Percentiles rank a stretch among this genome's conserved stretches.
phyloP scores from a whole-genome alignment of 2,797 vertebrate genomes.

The Malacoraja senta region DNA sequence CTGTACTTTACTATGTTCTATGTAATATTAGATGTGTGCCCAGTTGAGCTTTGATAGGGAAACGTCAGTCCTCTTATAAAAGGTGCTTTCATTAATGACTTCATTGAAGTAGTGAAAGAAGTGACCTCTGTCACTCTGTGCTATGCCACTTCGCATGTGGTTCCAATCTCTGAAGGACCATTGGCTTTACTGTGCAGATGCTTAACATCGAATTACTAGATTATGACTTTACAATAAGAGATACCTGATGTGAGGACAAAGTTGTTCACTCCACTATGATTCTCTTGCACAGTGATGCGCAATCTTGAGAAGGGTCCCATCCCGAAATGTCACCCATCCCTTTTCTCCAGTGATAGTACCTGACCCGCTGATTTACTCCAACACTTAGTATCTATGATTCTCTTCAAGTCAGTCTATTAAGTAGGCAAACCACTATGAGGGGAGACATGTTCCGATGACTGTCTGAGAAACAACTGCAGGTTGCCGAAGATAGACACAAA shows the following conservation, averaged over 20 bases:
- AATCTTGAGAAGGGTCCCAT: no score
- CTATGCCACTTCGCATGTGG: not conserved
- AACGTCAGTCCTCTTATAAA: not conserved
- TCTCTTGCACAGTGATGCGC: no score
- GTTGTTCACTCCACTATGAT: not conserved
- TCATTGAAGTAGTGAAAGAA: not conserved
- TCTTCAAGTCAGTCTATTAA: not conserved
- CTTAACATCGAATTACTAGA: not conserved
- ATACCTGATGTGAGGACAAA: not conserved
- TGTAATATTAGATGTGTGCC: not conserved
- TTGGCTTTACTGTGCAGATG: not conserved
- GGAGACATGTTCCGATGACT: not conserved
- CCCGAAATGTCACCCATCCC: no score
- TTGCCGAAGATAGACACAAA: no score
- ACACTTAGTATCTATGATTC: not conserved
- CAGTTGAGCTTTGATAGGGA: not conserved
- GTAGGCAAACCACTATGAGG: not conserved
- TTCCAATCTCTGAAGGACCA: not conserved
- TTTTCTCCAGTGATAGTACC: no score
- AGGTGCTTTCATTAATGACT: not conserved
- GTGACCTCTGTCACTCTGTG: not conserved
- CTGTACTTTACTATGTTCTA: no score
- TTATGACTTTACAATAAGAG: not conserved
- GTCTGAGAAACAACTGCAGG: not conserved
- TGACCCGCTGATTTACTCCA: no score